Percentiles rank a stretch among this genome's conserved stretches.
phyloP scores from a whole-genome alignment of 2,797 vertebrate genomes.

The Muraenolepis orangiensis region DNA sequence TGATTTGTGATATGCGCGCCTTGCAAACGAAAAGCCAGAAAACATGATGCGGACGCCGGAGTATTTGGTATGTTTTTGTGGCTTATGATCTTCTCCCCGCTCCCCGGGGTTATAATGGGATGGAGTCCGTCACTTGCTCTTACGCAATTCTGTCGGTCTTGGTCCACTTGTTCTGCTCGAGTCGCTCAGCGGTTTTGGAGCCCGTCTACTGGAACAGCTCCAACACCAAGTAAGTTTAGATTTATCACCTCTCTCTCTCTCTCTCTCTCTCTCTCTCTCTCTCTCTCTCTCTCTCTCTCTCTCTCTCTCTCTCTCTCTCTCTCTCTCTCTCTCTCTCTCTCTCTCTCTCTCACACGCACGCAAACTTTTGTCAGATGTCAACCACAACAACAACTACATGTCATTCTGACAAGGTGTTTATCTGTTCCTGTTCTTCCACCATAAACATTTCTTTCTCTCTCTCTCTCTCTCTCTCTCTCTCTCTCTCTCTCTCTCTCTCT shows the following conservation, averaged over 20 bases:
- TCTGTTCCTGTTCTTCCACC: too few relatives aligned
- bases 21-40: conserved; percentile 48
- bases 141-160: conserved; percentile 48
- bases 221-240: conserved; percentile 70
- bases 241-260: neutral
- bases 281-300: too few relatives aligned
- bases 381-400: too few relatives aligned
- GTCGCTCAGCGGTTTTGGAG: conserved; percentile 67
- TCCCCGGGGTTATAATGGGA: conserved; percentile 44
- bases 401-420: too few relatives aligned
- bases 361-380: too few relatives aligned
- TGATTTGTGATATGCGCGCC: conserved; percentile 26
- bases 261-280: too few relatives aligned
- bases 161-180: conserved; percentile 50
- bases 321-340: too few relatives aligned
- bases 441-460: neutral
- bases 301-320: too few relatives aligned
- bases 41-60: conserved; percentile 46
- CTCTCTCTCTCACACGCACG: too few relatives aligned
- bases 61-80: neutral
- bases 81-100: conserved; percentile 46
- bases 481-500: neutral
- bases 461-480: neutral
- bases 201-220: conserved; percentile 76
- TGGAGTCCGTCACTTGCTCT: conserved; percentile 61